Evolutionary conservation across 2,797 vertebrate species (phyloP), one percentile per base, ranked within the genome.

Genomic region (Todus mexicanus): DNA sequence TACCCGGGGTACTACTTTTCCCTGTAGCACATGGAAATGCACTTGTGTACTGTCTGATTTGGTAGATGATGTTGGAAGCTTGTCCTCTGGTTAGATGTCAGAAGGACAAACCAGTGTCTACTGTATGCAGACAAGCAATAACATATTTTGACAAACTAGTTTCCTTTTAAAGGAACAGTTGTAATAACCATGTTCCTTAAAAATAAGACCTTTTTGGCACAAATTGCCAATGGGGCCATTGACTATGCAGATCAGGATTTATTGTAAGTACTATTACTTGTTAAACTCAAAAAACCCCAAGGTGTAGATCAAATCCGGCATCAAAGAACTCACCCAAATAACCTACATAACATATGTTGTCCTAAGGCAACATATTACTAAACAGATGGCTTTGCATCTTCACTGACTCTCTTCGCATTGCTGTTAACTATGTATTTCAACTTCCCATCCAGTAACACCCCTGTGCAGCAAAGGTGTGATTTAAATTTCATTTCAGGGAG

Each of bases 401-500:
- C 45, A 4, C 17, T 59, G 40, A 66, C 3, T 9, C 71, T 70
- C 27, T 78, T 72, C 91, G 42, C 59, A 6, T 37, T 92, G 79
- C 92, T 76, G 48, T 64, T 86, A 76, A 70, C 2, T 3, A n/a
- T n/a, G 38, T 76, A 60, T 91, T 91, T 81, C 37, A 53, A 77
- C 43, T 86, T 71, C 74, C 77, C 9, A 1, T 60, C n/a, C 90
- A 61, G 59, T 38, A 84, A 59, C 13, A 57, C 10, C 18, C 35
- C 45, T 65, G 69, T 64, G 60, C 64, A 60, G n/a, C 64, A 53
- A 64, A 61, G 77, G 29, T 87, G 77, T 74, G 90, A 92, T 75
- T 86, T 75, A 63, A 82, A 70, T 91, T 64, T 87, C 60, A 42
- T 92, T 93, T 92, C 93, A 93, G 93, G 77, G 68, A 89, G 70